Percentiles rank a stretch among this genome's conserved stretches.
These are phyloP conservation scores for Hetaerina titia DNA, from an alignment of 2,888 invertebrate species.

Conservation along the genomic window DNA sequence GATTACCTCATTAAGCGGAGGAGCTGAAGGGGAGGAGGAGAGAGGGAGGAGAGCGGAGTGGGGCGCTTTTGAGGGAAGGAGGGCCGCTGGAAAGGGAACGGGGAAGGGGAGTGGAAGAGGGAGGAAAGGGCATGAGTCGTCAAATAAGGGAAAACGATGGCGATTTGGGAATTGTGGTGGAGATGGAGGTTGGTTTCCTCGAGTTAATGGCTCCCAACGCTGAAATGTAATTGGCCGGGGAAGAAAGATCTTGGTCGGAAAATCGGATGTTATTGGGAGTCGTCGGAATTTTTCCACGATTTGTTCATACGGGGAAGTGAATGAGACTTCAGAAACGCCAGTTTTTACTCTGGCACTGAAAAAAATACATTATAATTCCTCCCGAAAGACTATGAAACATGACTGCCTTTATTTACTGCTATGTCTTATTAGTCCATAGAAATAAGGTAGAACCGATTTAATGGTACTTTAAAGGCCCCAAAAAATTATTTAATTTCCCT, in stretches of 20 bases:
- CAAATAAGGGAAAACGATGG: conserved; percentile 58
- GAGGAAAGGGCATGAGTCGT: conserved; percentile 20
- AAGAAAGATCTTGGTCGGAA: neutral
- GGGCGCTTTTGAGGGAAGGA: neutral
- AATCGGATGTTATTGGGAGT: neutral
- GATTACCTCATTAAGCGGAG: conserved; percentile 56
- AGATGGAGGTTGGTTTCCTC: neutral
- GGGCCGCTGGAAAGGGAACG: neutral
- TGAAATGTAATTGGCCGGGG: conserved; percentile 46
- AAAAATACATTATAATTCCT: too few species aligned
- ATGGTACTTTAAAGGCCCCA: too few species aligned
- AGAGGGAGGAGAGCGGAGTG: neutral
- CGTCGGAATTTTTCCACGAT: neutral
- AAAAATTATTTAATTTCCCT: too few species aligned
- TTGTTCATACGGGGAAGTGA: neutral
- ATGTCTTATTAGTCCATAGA: too few species aligned
- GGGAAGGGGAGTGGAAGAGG: neutral
- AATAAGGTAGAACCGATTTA: too few species aligned
- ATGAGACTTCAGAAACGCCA: neutral
- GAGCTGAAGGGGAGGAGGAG: neutral
- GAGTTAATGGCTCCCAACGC: conserved; percentile 47
- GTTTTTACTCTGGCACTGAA: neutral
- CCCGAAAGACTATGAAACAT: too few species aligned
- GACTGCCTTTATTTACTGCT: too few species aligned
- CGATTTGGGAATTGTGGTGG: conserved; percentile 60